Evolutionary conservation across 2,888 invertebrate species (phyloP).

Genomic region (Thereva unica): DNA sequence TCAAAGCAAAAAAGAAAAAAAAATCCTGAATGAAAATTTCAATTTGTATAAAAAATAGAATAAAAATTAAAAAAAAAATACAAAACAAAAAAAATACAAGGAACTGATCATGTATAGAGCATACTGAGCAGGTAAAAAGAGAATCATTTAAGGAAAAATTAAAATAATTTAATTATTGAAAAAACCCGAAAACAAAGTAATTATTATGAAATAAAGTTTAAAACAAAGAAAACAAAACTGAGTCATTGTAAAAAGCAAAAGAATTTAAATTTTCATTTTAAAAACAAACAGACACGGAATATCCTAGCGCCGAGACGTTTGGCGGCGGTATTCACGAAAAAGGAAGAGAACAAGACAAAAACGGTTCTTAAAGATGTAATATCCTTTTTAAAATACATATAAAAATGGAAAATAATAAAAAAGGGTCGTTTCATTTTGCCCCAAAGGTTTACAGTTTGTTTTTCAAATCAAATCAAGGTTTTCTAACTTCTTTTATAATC

Average conservation of each 20-base stretch:
- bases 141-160: no score
- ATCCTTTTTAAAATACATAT: constrained; percentile 34
- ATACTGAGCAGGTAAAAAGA: no score
- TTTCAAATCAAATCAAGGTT: no score
- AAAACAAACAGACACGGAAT: constrained; percentile 7
- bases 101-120: no score
- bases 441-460: no score
- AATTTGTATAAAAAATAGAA: constrained; percentile 4
- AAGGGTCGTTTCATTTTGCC: no score
- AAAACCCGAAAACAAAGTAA: no score
- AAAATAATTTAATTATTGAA: no score
- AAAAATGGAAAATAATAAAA: constrained; percentile 21
- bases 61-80: not conserved
- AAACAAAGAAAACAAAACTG: no score
- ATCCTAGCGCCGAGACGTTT: constrained; percentile 10
- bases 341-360: constrained; percentile 21
- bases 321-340: constrained; percentile 8
- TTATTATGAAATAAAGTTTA: no score
- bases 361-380: constrained; percentile 29
- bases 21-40: not conserved
- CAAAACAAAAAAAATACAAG: not conserved
- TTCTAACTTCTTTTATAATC: no score
- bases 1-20: constrained; percentile 2
- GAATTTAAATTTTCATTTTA: not conserved
- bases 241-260: no score